Evolutionary conservation across 2,113 vertebrate genomes (phyloP), one percentile per base, ranked within the genome.

Genomic region (Pseudolaguvia tuberculata): DNA sequence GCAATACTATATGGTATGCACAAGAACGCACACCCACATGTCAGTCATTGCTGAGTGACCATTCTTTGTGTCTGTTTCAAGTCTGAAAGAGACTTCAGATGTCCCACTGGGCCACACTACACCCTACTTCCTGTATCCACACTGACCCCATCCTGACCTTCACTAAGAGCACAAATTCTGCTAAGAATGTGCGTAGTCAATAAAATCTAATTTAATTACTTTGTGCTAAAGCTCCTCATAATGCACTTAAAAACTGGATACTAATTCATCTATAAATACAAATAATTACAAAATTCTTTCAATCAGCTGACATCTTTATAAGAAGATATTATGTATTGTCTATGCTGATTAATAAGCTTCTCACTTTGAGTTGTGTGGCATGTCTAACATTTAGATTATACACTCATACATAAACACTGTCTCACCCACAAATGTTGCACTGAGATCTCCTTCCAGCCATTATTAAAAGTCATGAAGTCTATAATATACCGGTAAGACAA

Each of bases 61-160:
- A 71, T 80, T 78, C 63, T 73, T 81, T 81, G 79, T 73, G 79
- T 51, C 47, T 80, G 47, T 9, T 12, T 23, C 48, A 66, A 12
- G 48, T 70, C 50, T 65, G 63, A 77, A 80, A 77, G 70, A 80
- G 75, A 75, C 81, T 63, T 69, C 78, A 82, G 73, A 62, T 50
- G 58, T 57, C 50, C 76, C 13, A 63, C 55, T 72, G 76, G 42
- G 69, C 74, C 20, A 59, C 42, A 56, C 57, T 56, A 29, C 21
- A 55, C n/a, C 53, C 61, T 31, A 52, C 48, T 79, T 81, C 78
- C 76, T 80, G 80, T 18, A 70, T 70, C 59, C 62, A 29, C 51
- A 35, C 51, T 65, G 78, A 79, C 78, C 70, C 31, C 25, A 14
- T 57, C 27, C 29, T 62, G 82, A 80, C 78, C 82, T 56, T 61